These are phyloP conservation scores for Drosophila longiperda DNA, from an alignment of 2,888 invertebrate species.

Conservation along the genomic window DNA sequence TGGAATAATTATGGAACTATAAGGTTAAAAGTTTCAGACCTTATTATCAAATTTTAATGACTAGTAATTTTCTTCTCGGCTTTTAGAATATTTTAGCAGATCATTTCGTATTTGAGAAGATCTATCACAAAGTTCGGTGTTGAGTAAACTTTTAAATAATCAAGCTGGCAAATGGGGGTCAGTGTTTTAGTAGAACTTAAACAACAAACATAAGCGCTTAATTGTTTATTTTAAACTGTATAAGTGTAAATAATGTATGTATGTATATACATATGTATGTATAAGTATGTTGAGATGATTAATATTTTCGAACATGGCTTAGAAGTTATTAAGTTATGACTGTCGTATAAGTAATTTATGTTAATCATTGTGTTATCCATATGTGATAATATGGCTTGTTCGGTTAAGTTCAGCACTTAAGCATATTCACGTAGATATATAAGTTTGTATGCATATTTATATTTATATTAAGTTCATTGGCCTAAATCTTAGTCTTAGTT, in stretches of 20 bases:
- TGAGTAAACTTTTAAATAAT: neutral
- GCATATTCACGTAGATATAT: neutral
- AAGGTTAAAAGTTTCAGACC: neutral
- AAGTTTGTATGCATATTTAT: neutral
- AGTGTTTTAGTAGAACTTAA: neutral
- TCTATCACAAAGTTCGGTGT: neutral
- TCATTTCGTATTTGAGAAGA: neutral
- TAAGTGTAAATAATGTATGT: neutral
- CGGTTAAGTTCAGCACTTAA: neutral
- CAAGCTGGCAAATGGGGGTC: neutral
- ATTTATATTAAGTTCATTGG: conserved; percentile 19
- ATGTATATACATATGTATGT: neutral
- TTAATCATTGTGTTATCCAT: conserved; percentile 13
- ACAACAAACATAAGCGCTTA: neutral
- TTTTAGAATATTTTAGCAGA: neutral
- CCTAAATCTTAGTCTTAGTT: conserved; percentile 10
- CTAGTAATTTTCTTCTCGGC: neutral
- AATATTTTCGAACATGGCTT: neutral
- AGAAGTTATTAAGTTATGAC: conserved; percentile 26
- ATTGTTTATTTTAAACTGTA: neutral
- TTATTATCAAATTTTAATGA: neutral
- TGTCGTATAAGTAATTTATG: conserved; percentile 36
- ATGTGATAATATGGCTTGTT: conserved; percentile 36
- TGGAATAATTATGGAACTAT: neutral
- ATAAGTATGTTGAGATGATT: neutral